Base-by-base conservation (phyloP, 2,888 invertebrate species). In the Bombylius discolor region DNA sequence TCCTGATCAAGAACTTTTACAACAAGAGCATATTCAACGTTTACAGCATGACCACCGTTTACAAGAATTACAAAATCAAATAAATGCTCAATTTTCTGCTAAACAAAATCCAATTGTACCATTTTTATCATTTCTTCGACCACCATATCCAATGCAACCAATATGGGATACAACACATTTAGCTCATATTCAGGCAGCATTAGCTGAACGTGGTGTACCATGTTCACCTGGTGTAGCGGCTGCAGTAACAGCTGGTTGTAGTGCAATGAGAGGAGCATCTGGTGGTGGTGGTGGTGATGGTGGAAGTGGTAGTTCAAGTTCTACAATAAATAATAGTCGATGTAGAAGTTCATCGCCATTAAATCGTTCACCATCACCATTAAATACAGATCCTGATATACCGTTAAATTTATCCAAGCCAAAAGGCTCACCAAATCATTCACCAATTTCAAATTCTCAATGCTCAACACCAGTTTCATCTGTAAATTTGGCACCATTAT, bases 341-440 rank as follows among this genome's bases (percentile, higher is more conserved):
- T 53, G 47, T 42, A 49, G 51, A 47, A 51, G 48, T 50, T 42
- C 69, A 70, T 12, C 70, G 66, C 14, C 71, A 66, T 58, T 64
- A 65, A 47, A 67, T 68, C 4, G 68, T 14, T 52, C 72, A n/a
- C 66, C 74, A 31, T 70, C 72, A 4, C 69, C 71, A 4, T 68
- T 76, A 1, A 64, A 72, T 1, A 77, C 76, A 42, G 86, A 88
- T 72, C 83, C 86, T 0, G 92, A 92, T 70, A 82, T 89, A 3
- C 94, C 94, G 3, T 78, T 95, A 48, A 94, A 94, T 75, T 81
- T 94, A 53, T 86, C 86, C 67, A 94, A 93, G 75, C 93, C 93
- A 56, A 87, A 91, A 54, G 78, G 79, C 13, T 82, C 83, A 5
- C 78, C 79, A 3, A 78, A 78, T 12, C 67, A 69, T 32, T 78